Base-by-base conservation (phyloP, 2,888 invertebrate species). In the Tachina grossa region DNA sequence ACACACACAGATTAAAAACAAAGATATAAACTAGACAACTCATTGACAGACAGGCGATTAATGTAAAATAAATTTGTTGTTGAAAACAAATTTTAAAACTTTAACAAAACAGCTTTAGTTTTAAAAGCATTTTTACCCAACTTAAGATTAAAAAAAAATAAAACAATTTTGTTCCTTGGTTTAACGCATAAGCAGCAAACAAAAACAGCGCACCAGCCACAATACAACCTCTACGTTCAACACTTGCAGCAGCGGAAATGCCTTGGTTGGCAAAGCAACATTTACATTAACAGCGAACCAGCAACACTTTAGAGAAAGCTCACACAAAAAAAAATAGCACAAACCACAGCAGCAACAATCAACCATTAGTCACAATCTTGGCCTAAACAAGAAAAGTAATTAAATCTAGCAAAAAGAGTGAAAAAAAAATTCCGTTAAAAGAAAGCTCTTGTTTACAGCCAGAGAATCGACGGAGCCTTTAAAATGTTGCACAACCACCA, bases 301-400 rank as follows among this genome's bases (percentile, higher is more conserved):
- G 74, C 66, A 81, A 81, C 71, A 77, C 74, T 75, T 49, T 41
- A 10, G 19, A 9, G 22, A 51, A 22, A 13, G 8, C 11, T 5
- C 14, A 47, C 19, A 49, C 1, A 8, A 43, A 13, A 43, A 78
- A 78, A 69, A 14, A 22, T n/a, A 68, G 43, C 19, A 59, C 66
- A 53, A 75, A 16, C 68, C 59, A 51, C 74, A 81, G 22, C 81
- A 68, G 80, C 68, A 81, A 61, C 68, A 75, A 81, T 75, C 74
- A 85, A 39, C 69, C 77, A 55, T 31, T 65, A 76, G 72, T 79
- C 85, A 68, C 75, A 45, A 39, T 76, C 75, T 85, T 83, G 85
- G 85, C 83, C 85, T 85, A 76, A 84, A 83, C 79, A 83, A 83
- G 85, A 85, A 85, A 85, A 83, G 85, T 83, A 85, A 85, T 85